Evolutionary conservation across 2,888 invertebrate genomes (phyloP), one percentile per base, ranked within the genome.

Genomic region (Athalia cordata): DNA sequence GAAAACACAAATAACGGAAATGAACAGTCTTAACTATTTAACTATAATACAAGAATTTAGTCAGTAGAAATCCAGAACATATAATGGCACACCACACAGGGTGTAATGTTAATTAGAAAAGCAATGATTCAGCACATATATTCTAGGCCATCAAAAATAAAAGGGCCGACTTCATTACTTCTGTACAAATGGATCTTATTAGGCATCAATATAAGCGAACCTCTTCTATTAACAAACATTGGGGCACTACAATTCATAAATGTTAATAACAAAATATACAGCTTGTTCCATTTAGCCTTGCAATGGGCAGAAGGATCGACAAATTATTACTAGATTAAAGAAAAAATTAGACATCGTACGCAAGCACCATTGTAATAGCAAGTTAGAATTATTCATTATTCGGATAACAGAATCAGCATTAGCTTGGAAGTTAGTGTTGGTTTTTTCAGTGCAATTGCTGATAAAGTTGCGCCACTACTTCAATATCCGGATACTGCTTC

Each of bases 331-430:
- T 52, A 68, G 8, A 68, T 52, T 52, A 52, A 55, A 43, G 52
- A 59, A 59, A 59, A 72, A 59, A 59, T 72, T 57, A 72, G 45
- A 72, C 59, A 72, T 45, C 59, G 72, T 45, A 72, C 72, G 72
- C 57, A 45, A 72, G 72, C 72, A 72, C 72, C 72, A 72, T 57
- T 72, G 45, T 57, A 59, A 72, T 47, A 72, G 47, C 47, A 45
- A 13, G 8, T 72, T 72, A 72, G 57, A 47, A 72, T 47, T 59
- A 57, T 50, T 9, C 57, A 72, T 72, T 72, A 9, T 72, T 47
- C 45, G 45, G 59, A 7, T 59, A 57, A 47, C 52, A 11, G 59
- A 72, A 72, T 72, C 59, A 72, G 6, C 59, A 11, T 59, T 72
- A 72, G 47, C 47, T 13, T 72, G 45, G 57, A 57, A 47, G 57